Evolutionary conservation across 1,140 invertebrate genomes (phyloP).

Genomic region (Solenopsis fugax): DNA sequence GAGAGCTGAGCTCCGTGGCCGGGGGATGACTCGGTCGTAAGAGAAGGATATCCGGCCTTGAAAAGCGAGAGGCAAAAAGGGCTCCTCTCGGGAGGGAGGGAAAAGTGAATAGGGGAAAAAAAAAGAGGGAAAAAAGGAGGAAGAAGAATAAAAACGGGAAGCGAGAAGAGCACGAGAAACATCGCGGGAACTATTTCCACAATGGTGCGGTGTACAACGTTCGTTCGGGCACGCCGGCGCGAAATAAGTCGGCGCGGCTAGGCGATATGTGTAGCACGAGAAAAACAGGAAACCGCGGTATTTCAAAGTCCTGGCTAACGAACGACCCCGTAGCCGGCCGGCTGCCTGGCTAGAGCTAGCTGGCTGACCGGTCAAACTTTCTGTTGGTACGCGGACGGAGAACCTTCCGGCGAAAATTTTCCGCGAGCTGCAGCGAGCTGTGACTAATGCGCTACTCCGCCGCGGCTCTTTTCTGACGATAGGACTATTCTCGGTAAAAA

Average conservation of each 20-base stretch:
- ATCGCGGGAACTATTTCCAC: slow-evolving; percentile 58
- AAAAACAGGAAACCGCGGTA: slow-evolving; percentile 66
- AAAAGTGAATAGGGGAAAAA: neutral
- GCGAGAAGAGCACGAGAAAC: slow-evolving; percentile 29
- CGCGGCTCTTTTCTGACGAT: slow-evolving; percentile 11
- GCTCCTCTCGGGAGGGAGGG: neutral
- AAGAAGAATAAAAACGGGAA: slow-evolving; percentile 16
- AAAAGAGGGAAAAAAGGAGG: neutral
- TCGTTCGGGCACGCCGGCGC: slow-evolving; percentile 19
- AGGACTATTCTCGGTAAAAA: slow-evolving; percentile 1
- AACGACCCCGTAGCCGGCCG: slow-evolving; percentile 46
- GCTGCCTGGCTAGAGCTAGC: neutral
- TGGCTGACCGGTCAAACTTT: slow-evolving; percentile 61
- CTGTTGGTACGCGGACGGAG: slow-evolving; percentile 20
- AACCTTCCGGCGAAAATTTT: slow-evolving; percentile 63
- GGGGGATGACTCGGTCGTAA: slow-evolving; percentile 48
- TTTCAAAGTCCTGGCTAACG: slow-evolving; percentile 68
- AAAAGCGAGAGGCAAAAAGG: slow-evolving; percentile 35
- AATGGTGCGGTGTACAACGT: slow-evolving; percentile 43
- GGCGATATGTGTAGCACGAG: slow-evolving; percentile 57
- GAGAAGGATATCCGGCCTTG: slow-evolving; percentile 61
- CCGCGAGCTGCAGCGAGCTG: slow-evolving; percentile 57
- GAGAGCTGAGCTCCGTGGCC: slow-evolving; percentile 15
- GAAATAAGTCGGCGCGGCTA: slow-evolving; percentile 48
- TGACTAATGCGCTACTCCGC: slow-evolving; percentile 66